Conservation (phyloP, 1,140 invertebrate species). For the Hirudo medicinalis region DNA sequence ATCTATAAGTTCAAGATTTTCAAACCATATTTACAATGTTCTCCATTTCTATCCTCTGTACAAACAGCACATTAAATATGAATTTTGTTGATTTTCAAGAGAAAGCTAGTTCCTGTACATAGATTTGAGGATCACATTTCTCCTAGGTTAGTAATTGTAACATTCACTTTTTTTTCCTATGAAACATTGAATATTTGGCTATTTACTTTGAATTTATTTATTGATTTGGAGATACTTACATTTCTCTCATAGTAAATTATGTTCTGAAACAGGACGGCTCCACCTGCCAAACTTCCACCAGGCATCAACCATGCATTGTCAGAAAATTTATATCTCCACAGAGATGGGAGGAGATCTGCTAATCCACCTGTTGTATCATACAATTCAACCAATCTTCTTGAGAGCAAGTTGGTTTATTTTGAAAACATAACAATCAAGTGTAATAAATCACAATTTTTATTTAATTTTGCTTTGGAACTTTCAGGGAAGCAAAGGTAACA, state of each 20-base stretch:
- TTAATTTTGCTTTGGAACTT: too few species aligned
- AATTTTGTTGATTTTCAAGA: not conserved
- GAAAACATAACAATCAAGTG: too few species aligned
- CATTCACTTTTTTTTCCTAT: too few species aligned
- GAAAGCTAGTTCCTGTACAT: not conserved
- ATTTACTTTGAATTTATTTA: not conserved
- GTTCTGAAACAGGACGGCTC: not conserved
- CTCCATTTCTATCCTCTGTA: not conserved
- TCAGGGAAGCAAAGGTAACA: too few species aligned
- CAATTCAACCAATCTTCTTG: not conserved
- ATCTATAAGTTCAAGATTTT: too few species aligned
- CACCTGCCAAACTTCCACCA: not conserved
- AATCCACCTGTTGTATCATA: not conserved
- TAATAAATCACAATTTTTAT: too few species aligned
- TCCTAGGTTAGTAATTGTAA: not conserved
- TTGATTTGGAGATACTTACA: not conserved
- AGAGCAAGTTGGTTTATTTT: slow-evolving; percentile 2
- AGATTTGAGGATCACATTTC: slow-evolving; percentile 10
- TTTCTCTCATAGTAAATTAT: not conserved
- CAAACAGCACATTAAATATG: not conserved
- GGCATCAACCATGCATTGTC: not conserved
- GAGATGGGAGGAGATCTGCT: slow-evolving; percentile 8
- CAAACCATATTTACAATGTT: too few species aligned
- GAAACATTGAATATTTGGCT: not conserved
- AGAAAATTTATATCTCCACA: not conserved